These are phyloP conservation scores for Hydrolagus affinis DNA, from an alignment of 2,113 vertebrate genomes.

Conservation along the genomic window DNA sequence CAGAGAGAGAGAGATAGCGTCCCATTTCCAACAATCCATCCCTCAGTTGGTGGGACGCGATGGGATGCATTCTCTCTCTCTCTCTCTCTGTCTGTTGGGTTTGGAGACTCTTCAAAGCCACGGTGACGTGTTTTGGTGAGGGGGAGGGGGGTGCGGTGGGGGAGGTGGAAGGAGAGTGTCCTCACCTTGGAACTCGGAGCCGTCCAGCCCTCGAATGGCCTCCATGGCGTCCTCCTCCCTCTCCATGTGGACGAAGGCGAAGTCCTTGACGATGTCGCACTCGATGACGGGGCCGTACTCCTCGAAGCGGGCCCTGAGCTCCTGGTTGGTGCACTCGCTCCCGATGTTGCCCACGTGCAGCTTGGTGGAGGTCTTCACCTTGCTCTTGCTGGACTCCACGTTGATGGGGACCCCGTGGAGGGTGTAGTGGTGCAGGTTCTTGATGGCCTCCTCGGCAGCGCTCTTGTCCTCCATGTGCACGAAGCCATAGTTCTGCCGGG, in stretches of 20 bases:
- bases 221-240: slow-evolving; percentile 65
- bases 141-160: too few species aligned
- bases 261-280: slow-evolving; percentile 64
- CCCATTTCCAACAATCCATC: too few species aligned
- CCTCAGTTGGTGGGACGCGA: too few species aligned
- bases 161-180: too few species aligned
- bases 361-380: slow-evolving; percentile 58
- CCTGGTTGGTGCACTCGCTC: slow-evolving; percentile 50
- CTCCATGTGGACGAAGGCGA: slow-evolving; percentile 66
- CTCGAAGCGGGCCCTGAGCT: slow-evolving; percentile 58
- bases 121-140: too few species aligned
- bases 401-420: slow-evolving; percentile 62
- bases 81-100: too few species aligned
- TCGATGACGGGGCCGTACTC: slow-evolving; percentile 62
- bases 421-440: slow-evolving; percentile 54
- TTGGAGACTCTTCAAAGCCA: too few species aligned
- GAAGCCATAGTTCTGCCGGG: slow-evolving; percentile 60
- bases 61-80: too few species aligned
- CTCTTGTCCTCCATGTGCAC: slow-evolving; percentile 69
- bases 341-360: slow-evolving; percentile 65
- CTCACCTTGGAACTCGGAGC: slow-evolving; percentile 62
- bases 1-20: too few species aligned
- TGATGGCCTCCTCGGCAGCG: slow-evolving; percentile 60
- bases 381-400: slow-evolving; percentile 61
- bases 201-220: slow-evolving; percentile 60